phyloP scores from a whole-genome alignment of 64 coral and sea anemone species.

The Montipora capricornis region DNA sequence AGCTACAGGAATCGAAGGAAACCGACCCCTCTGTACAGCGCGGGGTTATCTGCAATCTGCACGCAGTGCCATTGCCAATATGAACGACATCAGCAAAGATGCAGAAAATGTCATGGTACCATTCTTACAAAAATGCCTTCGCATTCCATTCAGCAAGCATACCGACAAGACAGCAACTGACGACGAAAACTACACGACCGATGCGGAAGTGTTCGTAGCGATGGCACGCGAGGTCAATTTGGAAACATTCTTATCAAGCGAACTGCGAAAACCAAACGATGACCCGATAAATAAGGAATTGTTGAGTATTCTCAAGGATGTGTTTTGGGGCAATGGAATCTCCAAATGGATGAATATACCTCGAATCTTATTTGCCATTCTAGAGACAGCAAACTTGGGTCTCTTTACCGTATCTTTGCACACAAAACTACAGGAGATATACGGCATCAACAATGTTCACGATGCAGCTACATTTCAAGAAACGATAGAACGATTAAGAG shows the following conservation, averaged over 20 bases:
- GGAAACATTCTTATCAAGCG: not conserved
- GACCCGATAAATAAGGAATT: too few species aligned
- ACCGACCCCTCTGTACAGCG: not conserved
- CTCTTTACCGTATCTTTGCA: not conserved
- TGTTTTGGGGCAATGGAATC: not conserved
- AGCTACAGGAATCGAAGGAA: not conserved
- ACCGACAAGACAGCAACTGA: not conserved
- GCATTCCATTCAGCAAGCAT: not conserved
- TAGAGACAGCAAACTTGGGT: not conserved
- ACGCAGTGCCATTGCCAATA: conserved; percentile 9
- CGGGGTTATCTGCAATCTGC: not conserved
- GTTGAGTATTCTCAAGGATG: not conserved
- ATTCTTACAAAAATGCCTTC: not conserved
- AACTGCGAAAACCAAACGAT: not conserved
- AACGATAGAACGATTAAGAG: not conserved
- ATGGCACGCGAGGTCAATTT: not conserved
- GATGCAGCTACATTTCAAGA: not conserved
- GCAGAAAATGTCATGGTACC: not conserved
- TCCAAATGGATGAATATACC: conserved; percentile 12
- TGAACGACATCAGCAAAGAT: not conserved
- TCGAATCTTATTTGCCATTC: not conserved
- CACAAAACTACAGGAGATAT: not conserved
- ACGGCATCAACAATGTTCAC: not conserved
- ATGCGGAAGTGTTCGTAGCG: not conserved
- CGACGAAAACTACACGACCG: not conserved